A percentile compares a stretch with the other conserved stretches of the same genome.
Conservation (phyloP, 2,888 invertebrate species). For the Nasonovia ribisnigri region DNA sequence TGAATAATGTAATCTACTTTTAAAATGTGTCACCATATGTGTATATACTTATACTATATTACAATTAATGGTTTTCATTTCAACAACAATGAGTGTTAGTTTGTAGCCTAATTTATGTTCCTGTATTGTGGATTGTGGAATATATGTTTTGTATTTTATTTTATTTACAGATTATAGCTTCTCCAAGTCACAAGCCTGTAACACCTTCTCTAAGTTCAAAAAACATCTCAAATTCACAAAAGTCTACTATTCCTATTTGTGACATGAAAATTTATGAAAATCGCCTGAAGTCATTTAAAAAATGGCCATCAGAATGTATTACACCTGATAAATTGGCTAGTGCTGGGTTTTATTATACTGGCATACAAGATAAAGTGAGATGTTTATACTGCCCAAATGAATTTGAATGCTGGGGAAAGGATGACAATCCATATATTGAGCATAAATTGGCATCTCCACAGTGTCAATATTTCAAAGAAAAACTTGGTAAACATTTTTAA, state of each 20-base stretch:
- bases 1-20: background rate
- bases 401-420: constrained; percentile 84
- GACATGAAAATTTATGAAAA: constrained; percentile 7
- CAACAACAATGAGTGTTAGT: background rate
- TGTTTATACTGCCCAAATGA: constrained; percentile 86
- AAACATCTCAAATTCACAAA: background rate
- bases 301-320: constrained; percentile 67
- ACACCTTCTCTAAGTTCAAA: background rate
- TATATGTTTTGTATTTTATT: background rate
- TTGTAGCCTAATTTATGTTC: background rate
- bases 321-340: constrained; percentile 75
- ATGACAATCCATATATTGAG: constrained; percentile 82
- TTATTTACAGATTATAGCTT: background rate
- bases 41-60: background rate
- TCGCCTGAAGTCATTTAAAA: constrained; percentile 27
- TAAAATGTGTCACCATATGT: background rate
- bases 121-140: background rate
- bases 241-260: background rate
- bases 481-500: background rate
- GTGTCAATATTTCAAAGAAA: constrained; percentile 78
- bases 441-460: constrained; percentile 85
- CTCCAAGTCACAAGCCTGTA: background rate
- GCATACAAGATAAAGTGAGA: constrained; percentile 81
- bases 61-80: background rate
- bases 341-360: constrained; percentile 87